phyloP scores from a whole-genome alignment of 2,113 vertebrate species.

The Nibea albiflora region DNA sequence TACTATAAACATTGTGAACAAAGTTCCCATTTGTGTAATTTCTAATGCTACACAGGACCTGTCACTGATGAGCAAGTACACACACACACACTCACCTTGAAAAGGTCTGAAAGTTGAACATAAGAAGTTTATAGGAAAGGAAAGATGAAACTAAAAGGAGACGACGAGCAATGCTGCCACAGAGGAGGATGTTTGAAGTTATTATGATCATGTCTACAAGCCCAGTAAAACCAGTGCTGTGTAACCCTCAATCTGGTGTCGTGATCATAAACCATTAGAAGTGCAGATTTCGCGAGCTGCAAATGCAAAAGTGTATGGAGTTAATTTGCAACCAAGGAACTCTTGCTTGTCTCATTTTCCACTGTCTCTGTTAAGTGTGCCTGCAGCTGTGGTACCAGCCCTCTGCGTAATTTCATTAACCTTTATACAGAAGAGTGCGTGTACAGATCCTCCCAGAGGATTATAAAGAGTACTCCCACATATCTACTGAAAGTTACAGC shows the following conservation, averaged over 20 bases:
- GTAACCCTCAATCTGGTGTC: background rate
- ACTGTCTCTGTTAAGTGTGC: conserved; percentile 18
- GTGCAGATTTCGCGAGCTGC: background rate
- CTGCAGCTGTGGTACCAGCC: conserved; percentile 60
- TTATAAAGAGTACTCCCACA: conserved; percentile 63
- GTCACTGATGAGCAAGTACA: conserved; percentile 9
- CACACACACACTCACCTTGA: background rate
- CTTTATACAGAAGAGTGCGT: conserved; percentile 72
- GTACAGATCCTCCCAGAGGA: conserved; percentile 70
- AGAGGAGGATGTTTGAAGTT: background rate
- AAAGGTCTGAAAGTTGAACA: background rate
- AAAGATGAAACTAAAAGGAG: background rate
- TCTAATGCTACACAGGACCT: background rate
- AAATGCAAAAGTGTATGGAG: conserved; percentile 1
- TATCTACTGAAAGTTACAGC: conserved; percentile 60
- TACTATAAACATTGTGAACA: background rate
- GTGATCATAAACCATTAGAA: background rate
- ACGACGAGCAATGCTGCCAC: background rate
- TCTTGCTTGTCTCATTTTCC: conserved; percentile 37
- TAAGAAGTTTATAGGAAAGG: background rate
- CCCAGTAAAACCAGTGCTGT: background rate
- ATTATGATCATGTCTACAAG: background rate
- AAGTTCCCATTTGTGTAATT: background rate
- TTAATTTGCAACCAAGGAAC: conserved; percentile 13
- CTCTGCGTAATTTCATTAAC: conserved; percentile 78